A percentile compares a stretch with the other conserved stretches of the same genome.
phyloP scores from a whole-genome alignment of 2,113 vertebrate species.

The Accipiter virgatus region DNA sequence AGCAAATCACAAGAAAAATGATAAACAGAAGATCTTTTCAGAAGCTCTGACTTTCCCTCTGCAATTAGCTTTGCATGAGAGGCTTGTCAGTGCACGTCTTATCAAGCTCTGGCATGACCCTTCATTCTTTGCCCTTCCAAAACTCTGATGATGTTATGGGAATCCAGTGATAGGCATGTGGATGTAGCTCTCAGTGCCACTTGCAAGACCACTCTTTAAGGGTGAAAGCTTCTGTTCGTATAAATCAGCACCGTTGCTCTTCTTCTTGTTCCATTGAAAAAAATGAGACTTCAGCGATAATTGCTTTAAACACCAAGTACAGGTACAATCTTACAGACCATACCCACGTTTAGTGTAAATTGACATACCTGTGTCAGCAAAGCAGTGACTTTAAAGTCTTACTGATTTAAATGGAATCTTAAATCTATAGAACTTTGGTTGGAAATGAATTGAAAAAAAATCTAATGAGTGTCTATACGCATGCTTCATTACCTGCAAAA shows the following conservation, averaged over 20 bases:
- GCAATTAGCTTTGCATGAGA: constrained; percentile 18
- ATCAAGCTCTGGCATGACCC: background rate
- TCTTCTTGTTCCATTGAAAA: background rate
- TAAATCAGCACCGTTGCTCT: background rate
- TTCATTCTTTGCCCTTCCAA: background rate
- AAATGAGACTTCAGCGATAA: background rate
- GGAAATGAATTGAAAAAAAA: background rate
- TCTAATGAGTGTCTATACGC: fast-evolving
- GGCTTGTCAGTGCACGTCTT: background rate
- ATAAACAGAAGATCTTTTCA: constrained; percentile 15
- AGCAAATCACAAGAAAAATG: background rate
- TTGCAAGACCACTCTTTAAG: background rate
- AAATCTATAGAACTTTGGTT: background rate
- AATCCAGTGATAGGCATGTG: background rate
- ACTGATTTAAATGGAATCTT: background rate
- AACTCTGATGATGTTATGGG: background rate
- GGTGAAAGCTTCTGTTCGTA: background rate
- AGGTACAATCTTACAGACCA: background rate
- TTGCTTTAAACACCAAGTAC: background rate
- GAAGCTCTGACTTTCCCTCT: background rate
- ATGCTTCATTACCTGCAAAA: background rate
- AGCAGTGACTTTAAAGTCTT: background rate
- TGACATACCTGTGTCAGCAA: background rate
- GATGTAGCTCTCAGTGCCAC: background rate
- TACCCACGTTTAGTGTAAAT: background rate